Conservation (phyloP, 2,113 vertebrate genomes). For the Passer montanus region DNA sequence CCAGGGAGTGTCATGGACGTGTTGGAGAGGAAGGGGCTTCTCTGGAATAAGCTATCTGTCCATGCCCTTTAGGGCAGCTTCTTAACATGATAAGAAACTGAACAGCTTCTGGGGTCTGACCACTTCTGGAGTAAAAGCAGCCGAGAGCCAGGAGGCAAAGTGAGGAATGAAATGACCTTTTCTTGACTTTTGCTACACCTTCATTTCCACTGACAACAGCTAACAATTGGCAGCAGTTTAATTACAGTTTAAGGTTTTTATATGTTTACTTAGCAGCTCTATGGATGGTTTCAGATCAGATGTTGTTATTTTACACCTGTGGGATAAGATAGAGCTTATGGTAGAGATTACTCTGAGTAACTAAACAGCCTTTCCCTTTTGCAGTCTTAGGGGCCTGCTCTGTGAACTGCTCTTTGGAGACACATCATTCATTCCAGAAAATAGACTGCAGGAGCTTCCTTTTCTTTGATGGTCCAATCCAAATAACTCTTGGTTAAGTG, state of each 20-base stretch:
- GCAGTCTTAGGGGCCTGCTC: neutral
- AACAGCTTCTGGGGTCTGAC: neutral
- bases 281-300: rapidly evolving
- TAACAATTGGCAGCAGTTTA: neutral
- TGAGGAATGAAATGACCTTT: neutral
- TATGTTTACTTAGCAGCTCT: neutral
- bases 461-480: neutral
- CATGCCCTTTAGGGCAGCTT: neutral
- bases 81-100: neutral
- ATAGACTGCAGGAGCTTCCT: neutral
- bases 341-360: neutral
- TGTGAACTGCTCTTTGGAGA: neutral
- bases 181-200: neutral
- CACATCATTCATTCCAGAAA: neutral
- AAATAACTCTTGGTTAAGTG: neutral
- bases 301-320: neutral
- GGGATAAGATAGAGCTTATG: neutral
- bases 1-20: neutral
- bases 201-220: neutral
- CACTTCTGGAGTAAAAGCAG: neutral
- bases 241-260: neutral
- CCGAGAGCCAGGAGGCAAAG: neutral
- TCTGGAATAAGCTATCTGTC: neutral
- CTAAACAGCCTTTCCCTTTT: neutral
- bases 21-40: neutral